Percentiles rank a stretch among this genome's conserved stretches.
Evolutionary conservation across 2,797 vertebrate species (phyloP).

Genomic region (Leucoraja ocellata): DNA sequence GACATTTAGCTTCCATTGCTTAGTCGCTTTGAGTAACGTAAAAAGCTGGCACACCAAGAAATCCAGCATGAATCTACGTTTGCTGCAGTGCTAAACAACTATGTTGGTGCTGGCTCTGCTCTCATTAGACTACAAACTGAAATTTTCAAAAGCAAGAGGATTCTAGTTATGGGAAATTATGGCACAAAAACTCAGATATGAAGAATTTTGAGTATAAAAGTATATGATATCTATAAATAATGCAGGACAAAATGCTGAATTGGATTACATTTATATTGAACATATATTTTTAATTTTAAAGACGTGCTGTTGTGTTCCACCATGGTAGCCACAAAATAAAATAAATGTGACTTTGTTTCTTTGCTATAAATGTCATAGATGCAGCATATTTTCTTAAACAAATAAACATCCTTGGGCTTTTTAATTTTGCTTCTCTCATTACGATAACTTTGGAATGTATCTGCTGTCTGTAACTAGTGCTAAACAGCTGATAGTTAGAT

Average conservation of each 20-base stretch:
- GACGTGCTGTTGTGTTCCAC: neutral
- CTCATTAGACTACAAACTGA: neutral
- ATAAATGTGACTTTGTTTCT: neutral
- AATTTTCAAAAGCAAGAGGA: neutral
- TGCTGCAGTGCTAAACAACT: neutral
- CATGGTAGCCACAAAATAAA: neutral
- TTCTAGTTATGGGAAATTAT: neutral
- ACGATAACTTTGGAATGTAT: neutral
- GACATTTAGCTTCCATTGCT: neutral
- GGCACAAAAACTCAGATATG: neutral
- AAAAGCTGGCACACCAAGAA: neutral
- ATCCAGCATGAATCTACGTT: neutral
- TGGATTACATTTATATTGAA: neutral
- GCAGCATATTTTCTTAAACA: neutral
- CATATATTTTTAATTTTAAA: slow-evolving; percentile 4
- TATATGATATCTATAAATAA: neutral
- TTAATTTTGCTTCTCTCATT: neutral
- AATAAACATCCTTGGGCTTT: neutral
- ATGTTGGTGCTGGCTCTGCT: neutral
- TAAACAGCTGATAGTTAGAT: neutral
- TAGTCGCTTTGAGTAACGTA: too few relatives aligned
- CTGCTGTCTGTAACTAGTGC: neutral
- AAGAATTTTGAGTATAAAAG: neutral
- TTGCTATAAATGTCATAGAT: neutral
- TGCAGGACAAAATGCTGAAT: neutral